Evolutionary conservation across 2,888 invertebrate species (phyloP).

Genomic region (Phengaris arion): DNA sequence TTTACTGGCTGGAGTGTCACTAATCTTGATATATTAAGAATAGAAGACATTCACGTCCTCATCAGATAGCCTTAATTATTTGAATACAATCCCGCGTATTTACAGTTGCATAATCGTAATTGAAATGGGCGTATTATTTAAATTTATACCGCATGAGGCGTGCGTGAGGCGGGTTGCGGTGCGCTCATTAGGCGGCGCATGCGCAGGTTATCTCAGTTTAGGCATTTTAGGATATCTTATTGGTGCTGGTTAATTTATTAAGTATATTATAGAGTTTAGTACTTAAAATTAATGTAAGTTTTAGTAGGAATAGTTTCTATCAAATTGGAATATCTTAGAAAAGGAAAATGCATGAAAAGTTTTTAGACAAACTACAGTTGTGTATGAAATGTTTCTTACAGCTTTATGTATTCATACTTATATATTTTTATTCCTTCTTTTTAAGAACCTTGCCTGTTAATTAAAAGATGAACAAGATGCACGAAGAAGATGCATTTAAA

Average conservation of each 20-base stretch:
- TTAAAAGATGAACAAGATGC: neutral
- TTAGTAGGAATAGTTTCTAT: no score
- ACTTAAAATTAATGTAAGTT: neutral
- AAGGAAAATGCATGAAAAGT: no score
- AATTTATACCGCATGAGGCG: conserved; percentile 60
- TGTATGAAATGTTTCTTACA: no score
- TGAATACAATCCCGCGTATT: conserved; percentile 30
- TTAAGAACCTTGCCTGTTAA: neutral
- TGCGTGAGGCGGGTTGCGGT: conserved; percentile 66
- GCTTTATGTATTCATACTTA: no score
- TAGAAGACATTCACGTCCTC: conserved; percentile 45
- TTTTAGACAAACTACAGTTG: no score
- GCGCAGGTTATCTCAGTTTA: conserved; percentile 59
- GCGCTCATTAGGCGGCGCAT: conserved; percentile 70
- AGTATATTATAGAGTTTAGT: neutral
- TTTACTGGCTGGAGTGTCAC: conserved; percentile 21
- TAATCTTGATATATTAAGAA: conserved; percentile 36
- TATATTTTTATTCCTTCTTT: no score
- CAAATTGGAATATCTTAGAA: no score
- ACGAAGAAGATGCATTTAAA: neutral
- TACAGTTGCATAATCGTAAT: conserved; percentile 48
- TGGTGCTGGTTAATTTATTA: neutral
- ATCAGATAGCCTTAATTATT: conserved; percentile 36
- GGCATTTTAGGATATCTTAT: conserved; percentile 66
- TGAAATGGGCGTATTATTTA: conserved; percentile 61